phyloP scores from a whole-genome alignment of 2,797 vertebrate species.

The Gymnopithys bicolor region DNA sequence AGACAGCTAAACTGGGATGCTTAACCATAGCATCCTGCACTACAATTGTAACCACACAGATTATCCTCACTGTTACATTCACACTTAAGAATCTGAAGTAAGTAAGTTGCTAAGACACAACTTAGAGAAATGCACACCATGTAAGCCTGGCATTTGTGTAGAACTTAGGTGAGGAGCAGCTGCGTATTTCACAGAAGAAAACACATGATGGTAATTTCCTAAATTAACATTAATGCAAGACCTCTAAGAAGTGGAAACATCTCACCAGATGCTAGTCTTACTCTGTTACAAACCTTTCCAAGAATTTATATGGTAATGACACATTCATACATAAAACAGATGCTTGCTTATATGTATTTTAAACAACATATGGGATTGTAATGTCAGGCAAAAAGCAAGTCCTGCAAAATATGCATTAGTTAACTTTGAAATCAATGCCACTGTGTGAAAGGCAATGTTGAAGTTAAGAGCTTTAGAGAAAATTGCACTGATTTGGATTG shows the following conservation, averaged over 20 bases:
- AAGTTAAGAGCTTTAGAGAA: background rate
- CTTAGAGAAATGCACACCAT: background rate
- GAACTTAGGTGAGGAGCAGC: background rate
- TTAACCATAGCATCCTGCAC: background rate
- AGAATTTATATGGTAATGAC: background rate
- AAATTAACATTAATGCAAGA: background rate
- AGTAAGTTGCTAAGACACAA: background rate
- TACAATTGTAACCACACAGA: background rate
- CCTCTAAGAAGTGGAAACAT: background rate
- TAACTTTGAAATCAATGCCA: background rate
- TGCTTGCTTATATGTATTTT: background rate
- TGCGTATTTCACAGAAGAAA: background rate
- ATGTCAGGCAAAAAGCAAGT: background rate
- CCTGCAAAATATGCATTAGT: background rate
- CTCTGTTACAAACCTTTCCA: background rate
- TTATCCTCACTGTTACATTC: background rate
- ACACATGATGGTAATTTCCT: background rate
- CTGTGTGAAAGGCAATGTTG: background rate
- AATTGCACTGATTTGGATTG: background rate
- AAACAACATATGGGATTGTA: background rate
- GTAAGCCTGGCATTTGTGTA: background rate
- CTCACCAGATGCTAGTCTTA: background rate
- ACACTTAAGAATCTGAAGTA: background rate
- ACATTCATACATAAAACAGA: slow-evolving; percentile 8
- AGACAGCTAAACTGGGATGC: background rate